Evolutionary conservation across 2,888 invertebrate species (phyloP).

Genomic region (Acanthoscelides obtectus): DNA sequence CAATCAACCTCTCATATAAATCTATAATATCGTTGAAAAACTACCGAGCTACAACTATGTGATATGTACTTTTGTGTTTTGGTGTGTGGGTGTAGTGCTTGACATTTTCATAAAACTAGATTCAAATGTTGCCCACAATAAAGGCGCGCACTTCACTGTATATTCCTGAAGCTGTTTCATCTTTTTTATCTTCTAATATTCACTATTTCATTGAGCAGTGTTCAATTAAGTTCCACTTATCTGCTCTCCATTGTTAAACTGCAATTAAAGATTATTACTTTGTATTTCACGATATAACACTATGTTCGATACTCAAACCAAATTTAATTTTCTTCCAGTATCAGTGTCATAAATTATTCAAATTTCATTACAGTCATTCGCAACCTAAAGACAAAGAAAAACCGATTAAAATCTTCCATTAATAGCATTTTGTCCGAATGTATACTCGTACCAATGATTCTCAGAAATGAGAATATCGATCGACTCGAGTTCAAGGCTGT

Average conservation of each 20-base stretch:
- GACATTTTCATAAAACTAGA: not conserved
- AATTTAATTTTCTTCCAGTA: no score
- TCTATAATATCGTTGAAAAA: not conserved
- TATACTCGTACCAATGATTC: no score
- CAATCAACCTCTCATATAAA: not conserved
- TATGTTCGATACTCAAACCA: no score
- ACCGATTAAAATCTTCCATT: no score
- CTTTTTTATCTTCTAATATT: not conserved
- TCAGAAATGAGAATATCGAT: no score
- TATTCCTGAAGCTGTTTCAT: not conserved
- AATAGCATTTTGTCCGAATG: no score
- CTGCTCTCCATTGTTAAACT: not conserved
- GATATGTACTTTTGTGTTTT: conserved; percentile 19
- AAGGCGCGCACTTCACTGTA: not conserved
- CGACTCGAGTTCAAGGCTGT: no score
- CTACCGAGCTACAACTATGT: not conserved
- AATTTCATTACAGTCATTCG: no score
- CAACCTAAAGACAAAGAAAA: no score
- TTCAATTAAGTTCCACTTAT: not conserved
- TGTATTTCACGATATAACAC: no score
- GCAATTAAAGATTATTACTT: not conserved
- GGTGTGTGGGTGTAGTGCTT: not conserved
- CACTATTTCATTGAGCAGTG: not conserved
- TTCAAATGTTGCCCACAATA: not conserved
- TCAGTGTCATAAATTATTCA: no score